Base-by-base conservation (phyloP, 2,113 vertebrate genomes). In the Macrotus californicus region DNA sequence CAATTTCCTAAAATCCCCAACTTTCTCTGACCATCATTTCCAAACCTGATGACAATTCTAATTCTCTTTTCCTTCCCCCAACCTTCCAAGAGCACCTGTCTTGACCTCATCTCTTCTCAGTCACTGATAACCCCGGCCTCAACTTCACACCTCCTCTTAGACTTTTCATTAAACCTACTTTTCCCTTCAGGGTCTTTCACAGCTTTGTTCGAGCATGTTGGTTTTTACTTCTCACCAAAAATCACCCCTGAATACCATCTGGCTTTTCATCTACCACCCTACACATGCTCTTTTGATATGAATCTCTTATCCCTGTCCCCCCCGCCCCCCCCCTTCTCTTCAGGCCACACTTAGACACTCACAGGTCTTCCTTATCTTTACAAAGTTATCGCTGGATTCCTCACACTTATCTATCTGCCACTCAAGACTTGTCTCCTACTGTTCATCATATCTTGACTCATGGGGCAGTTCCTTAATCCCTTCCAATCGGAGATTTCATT, bases 21-120 rank as follows among this genome's bases (percentile, higher is more conserved):
- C 7, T 77, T 95, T 52, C 50, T 77, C 94, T 94, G 54, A 5
- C 69, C 54, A 31, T 82, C 69, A 79, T 61, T 87, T 93, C 48
- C 67, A 87, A 94, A 86, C 16, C 50, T 72, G 69, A 84, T 89
- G 89, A 93, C 69, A 95, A 76, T 80, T 77, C 34, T 91, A 82
- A 89, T 89, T 93, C 70, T 64, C 61, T 79, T 92, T 67, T 69
- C 46, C 48, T 84, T 81, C 41, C 31, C 12, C 50, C 11, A 31
- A 31, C 13, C 52, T 93, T 50, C 66, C 39, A 31, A 64, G 61
- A 31, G 12, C 10, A 66, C 64, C n/a, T 76, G 16, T 22, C 64
- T 59, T 0, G 0, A 93, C 56, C 50, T 66, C 72, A 39, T 87
- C 92, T 92, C 66, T 87, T 93, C 76, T 61, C 92, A 84, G 66